Evolutionary conservation across 2,888 invertebrate species (phyloP), one percentile per base, ranked within the genome.

Genomic region (Ligdia adustata): DNA sequence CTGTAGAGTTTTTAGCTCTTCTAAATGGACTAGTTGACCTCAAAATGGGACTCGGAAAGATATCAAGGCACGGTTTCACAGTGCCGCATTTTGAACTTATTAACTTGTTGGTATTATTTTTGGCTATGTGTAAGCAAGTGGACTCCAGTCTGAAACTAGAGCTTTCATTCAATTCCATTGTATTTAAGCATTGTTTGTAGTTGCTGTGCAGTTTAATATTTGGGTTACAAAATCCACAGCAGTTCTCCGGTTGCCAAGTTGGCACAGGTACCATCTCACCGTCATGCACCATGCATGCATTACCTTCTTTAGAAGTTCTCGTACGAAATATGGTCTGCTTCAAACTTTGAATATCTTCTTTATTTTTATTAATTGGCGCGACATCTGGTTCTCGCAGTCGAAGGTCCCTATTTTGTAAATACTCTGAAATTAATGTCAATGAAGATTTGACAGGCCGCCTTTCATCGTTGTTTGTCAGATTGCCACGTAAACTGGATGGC

Each of bases 241-340:
- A 60, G 27, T 54, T 62, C 48, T 79, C 79, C 0, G 82, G 74
- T 41, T 66, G 72, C 90, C 90, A 90, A 3, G 70, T 64, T 0
- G 88, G 88, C 15, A 85, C 75, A 0, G 88, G 86, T 28, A 84
- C 69, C 18, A 81, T 55, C 68, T 86, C 79, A 33, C 75, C 75
- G 65, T 89, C 86, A 45, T 81, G 70, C 7, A 90, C 87, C 65
- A 77, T 75, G 59, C 88, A 89, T 44, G 78, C 69, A 75, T 69
- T 67, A 88, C 87, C 87, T 81, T 82, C 75, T 39, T 61, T 82
- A 33, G 78, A 58, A 9, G 73, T 64, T 60, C 89, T 75, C 13
- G 79, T 77, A 9, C 70, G 70, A 34, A 75, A 56, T 51, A 90
- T 82, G 37, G 87, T 90, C 42, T 87, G 77, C 51, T 79, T 87